These are phyloP conservation scores for Acanthopleura granulata DNA, from an alignment of 2,888 invertebrate species.

Conservation along the genomic window DNA sequence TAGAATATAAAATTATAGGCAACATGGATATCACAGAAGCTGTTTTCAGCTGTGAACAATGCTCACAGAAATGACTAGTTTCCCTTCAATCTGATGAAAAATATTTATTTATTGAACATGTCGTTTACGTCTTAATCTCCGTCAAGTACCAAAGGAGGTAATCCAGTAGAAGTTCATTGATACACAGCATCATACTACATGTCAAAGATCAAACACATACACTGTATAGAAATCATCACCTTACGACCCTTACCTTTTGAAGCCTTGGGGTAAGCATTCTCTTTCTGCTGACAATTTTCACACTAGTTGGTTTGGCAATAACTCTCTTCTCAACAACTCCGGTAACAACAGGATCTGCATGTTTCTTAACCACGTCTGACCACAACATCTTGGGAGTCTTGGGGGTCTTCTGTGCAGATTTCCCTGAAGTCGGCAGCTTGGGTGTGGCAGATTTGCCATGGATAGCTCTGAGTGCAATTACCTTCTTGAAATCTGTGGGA, in stretches of 20 bases:
- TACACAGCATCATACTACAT: too few relatives aligned
- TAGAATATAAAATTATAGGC: too few relatives aligned
- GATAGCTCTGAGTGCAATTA: conserved; percentile 57
- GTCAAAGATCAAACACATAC: too few relatives aligned
- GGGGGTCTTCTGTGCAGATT: conserved; percentile 24
- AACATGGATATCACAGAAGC: too few relatives aligned
- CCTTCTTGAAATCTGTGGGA: conserved; percentile 48
- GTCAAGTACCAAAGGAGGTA: too few relatives aligned
- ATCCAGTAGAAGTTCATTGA: too few relatives aligned
- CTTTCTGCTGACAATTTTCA: conserved; percentile 22
- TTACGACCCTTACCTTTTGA: conserved; percentile 18
- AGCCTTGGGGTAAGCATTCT: neutral
- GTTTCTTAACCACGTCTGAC: conserved; percentile 59
- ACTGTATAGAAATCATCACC: too few relatives aligned
- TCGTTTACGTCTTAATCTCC: too few relatives aligned
- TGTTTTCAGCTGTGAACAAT: too few relatives aligned
- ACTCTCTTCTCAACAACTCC: conserved; percentile 35
- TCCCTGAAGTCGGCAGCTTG: conserved; percentile 36
- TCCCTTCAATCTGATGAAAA: too few relatives aligned
- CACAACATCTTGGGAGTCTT: conserved; percentile 39
- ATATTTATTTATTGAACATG: too few relatives aligned
- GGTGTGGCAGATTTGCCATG: conserved; percentile 61
- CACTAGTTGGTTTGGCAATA: conserved; percentile 26
- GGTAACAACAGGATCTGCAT: conserved; percentile 24
- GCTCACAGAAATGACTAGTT: too few relatives aligned